Conservation (phyloP, 2,888 invertebrate species). For the Andrena chrysosceles region DNA sequence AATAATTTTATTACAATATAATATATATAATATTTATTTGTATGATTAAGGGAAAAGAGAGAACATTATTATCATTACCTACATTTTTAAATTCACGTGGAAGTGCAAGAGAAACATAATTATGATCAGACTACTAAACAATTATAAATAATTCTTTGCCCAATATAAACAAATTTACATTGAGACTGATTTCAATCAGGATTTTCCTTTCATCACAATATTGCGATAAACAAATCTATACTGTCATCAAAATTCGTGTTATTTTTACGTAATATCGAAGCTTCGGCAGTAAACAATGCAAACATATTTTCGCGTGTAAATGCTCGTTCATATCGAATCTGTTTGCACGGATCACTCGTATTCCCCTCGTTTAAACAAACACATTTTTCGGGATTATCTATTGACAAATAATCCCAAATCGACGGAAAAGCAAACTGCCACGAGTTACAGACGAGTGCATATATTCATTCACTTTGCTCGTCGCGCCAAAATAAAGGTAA, state of each 20-base stretch:
- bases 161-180: background rate
- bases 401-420: background rate
- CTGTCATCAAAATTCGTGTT: background rate
- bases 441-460: background rate
- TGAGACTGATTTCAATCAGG: background rate
- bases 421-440: conserved; percentile 3
- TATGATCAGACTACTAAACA: background rate
- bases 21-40: too few relatives aligned
- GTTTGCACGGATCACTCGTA: background rate
- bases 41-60: too few relatives aligned
- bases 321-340: background rate
- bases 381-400: conserved; percentile 3
- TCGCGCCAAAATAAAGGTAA: background rate
- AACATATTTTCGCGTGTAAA: background rate
- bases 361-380: background rate
- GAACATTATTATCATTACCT: too few relatives aligned
- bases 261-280: background rate
- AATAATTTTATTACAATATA: too few relatives aligned
- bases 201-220: background rate
- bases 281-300: background rate
- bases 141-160: background rate
- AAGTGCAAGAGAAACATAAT: too few relatives aligned
- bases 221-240: background rate
- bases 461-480: background rate
- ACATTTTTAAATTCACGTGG: too few relatives aligned